A percentile compares a stretch with the other conserved stretches of the same genome.
phyloP scores from a whole-genome alignment of 2,113 vertebrate species.

The Antechinus stuartii region DNA sequence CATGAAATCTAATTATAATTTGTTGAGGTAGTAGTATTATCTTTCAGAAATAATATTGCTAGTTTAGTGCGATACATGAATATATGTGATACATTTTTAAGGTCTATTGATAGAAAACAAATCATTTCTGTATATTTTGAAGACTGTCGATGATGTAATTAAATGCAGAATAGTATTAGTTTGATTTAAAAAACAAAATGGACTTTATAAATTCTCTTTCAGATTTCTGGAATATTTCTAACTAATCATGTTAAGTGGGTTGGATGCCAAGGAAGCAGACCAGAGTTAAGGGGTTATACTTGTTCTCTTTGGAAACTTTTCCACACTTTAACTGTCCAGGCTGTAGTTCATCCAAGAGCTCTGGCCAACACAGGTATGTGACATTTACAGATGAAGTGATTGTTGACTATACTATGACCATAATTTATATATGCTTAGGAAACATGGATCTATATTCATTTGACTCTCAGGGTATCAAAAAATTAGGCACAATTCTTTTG shows the following conservation, averaged over 20 bases:
- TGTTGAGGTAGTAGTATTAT: background rate
- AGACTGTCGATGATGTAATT: background rate
- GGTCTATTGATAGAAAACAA: rapidly evolving
- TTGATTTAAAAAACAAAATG: background rate
- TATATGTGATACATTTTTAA: rapidly evolving
- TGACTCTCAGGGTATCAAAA: background rate
- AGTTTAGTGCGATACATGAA: rapidly evolving
- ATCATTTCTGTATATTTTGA: rapidly evolving
- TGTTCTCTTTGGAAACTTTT: conserved; percentile 97
- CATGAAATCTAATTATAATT: background rate
- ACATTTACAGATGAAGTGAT: background rate
- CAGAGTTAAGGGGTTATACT: conserved; percentile 91
- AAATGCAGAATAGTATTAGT: background rate
- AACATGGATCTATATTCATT: background rate
- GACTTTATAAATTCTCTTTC: background rate
- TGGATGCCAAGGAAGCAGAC: conserved; percentile 93
- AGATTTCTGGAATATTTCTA: conserved; percentile 96
- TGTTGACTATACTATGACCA: background rate
- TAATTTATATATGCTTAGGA: background rate
- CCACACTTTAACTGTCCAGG: conserved; percentile 91
- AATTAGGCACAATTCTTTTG: background rate
- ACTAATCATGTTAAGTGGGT: conserved; percentile 90
- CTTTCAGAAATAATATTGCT: rapidly evolving
- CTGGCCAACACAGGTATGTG: conserved; percentile 89
- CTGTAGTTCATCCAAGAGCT: conserved; percentile 84